Evolutionary conservation across 2,113 vertebrate species (phyloP), one percentile per base, ranked within the genome.

Genomic region (Chlamydotis undulata): DNA sequence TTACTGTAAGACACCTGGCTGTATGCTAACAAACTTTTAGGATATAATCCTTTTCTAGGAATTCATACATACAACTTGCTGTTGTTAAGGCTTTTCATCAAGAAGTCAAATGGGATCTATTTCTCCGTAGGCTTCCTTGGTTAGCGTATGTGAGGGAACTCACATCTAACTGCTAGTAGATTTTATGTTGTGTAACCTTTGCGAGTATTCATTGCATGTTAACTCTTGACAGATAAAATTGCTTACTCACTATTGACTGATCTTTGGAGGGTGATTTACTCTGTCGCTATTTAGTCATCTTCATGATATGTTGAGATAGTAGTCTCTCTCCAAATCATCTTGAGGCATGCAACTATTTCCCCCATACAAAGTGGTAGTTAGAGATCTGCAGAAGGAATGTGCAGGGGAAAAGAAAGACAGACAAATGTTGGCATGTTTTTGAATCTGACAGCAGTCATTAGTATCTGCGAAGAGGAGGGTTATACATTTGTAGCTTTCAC

Each of bases 191-290:
- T 75, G 75, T 83, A 89, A 94, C 77, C 39, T 96, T 92, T 91
- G 21, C 69, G 90, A 75, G 74, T 94, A 94, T 95, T 89, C 87
- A 74, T 91, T 96, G 87, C 89, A 71, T 50, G 14, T 59, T 88
- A 87, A 87, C 69, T 95, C 94, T 89, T 96, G 92, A 93, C 91
- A 94, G 94, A 93, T 87, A 92, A 83, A 91, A 92, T 94, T 87
- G 82, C 85, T 86, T 93, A 79, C 70, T 95, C 90, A 22, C 75
- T 81, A 90, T 69, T 97, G 93, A 92, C 65, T 95, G 95, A 49
- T 47, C 93, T 93, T 94, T 83, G 53, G 39, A 67, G 81, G 87
- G 60, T 83, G 93, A 92, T 88, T 97, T 95, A 68, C 88, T 96
- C 93, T 92, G 69, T 95, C 78, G 81, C 91, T 86, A 12, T 56